Evolutionary conservation across 1,140 invertebrate species (phyloP), one percentile per base, ranked within the genome.

Genomic region (Megalonaias nervosa): DNA sequence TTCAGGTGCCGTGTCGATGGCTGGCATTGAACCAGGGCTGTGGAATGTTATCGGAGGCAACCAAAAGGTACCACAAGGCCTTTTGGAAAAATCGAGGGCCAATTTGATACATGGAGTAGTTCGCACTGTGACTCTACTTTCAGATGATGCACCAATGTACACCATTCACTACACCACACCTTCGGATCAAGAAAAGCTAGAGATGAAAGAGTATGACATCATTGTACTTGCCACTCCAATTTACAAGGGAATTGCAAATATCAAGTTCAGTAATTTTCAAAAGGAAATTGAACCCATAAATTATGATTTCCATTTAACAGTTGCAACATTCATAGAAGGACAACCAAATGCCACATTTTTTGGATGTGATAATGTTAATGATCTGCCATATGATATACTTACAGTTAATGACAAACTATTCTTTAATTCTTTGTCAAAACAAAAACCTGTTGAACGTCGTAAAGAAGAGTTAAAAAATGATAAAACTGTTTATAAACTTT

Each of bases 31-130:
- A 67, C 84, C 85, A 57, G 88, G 90, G 12, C 85, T 95, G 21
- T 95, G 93, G 93, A 88, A 93, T 19, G 91, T 95, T 17, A 89
- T 93, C 82, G 93, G 92, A 68, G 94, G 94, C 73, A 95, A 95
- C 81, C 93, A 93, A 84, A 74, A 89, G 81, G 90, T 94, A 77
- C 87, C 91, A 5, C 85, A 91, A 81, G 87, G 87, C 57, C 84
- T 93, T 6, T 60, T 93, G 12, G 81, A 91, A 74, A 82, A 85
- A 59, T 90, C 92, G 0, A 75, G 91, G 64, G 90, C 92, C 59
- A 89, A 86, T 31, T 74, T 93, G 26, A 84, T 92, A 59, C 83
- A 86, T 67, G 86, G 81, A 23, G 82, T 86, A 77, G 91, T 92
- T 13, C 82, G 48, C 48, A 65, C 26, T n/a, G 59, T 77, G 38